Evolutionary conservation across 2,888 invertebrate species (phyloP).

Genomic region (Exephanes ischioxanthus): DNA sequence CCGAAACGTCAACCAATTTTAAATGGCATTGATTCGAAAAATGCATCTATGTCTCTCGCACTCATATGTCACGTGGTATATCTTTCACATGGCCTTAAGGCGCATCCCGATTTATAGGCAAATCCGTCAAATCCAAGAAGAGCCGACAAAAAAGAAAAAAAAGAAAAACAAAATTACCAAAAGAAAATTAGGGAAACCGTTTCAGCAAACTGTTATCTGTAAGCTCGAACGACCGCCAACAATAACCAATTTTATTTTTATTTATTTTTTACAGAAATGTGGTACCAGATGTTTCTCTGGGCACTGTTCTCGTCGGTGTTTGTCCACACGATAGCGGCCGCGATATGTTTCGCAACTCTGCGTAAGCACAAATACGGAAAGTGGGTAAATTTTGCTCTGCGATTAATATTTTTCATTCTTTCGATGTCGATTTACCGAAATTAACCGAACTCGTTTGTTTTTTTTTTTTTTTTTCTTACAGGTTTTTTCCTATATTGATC

Average conservation of each 20-base stretch:
- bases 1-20: too few relatives aligned
- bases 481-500: conserved; percentile 95
- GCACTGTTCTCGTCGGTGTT: conserved; percentile 97
- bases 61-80: too few relatives aligned
- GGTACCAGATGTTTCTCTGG: conserved; percentile 99
- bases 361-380: conserved; percentile 96
- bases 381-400: conserved; percentile 79
- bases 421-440: background rate
- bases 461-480: conserved; percentile 77
- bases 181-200: too few relatives aligned
- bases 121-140: too few relatives aligned
- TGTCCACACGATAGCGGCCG: conserved; percentile 95
- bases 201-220: too few relatives aligned
- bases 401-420: background rate
- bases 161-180: too few relatives aligned
- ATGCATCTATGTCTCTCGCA: too few relatives aligned
- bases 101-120: too few relatives aligned
- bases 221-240: too few relatives aligned
- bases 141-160: too few relatives aligned
- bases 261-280: conserved; percentile 90
- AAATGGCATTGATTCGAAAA: too few relatives aligned
- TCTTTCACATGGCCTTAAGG: too few relatives aligned
- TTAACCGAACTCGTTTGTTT: conserved; percentile 25
- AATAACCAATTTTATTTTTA: background rate
- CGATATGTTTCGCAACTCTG: conserved; percentile 95